Conservation (phyloP, 2,888 invertebrate genomes). For the Euspilapteryx auroguttella region DNA sequence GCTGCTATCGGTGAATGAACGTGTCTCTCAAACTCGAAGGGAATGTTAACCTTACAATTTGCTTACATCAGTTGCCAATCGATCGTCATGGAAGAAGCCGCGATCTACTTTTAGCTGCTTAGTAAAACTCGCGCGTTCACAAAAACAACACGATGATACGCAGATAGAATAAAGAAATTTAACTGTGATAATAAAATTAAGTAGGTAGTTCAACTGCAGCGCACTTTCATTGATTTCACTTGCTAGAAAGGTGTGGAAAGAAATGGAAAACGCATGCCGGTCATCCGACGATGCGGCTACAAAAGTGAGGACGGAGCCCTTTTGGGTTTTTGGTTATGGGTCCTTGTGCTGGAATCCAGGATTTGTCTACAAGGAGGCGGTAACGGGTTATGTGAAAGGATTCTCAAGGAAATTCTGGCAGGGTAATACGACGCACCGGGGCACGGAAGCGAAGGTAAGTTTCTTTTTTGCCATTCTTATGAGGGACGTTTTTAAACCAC, state of each 20-base stretch:
- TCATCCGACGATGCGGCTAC: conserved; percentile 12
- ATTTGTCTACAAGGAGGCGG: conserved; percentile 78
- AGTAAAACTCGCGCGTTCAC: conserved; percentile 18
- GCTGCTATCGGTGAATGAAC: no score
- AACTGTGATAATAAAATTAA: conserved; percentile 18
- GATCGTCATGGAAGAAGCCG: conserved; percentile 20
- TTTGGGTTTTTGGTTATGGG: conserved; percentile 96
- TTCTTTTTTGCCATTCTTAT: no score
- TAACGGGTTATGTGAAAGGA: conserved; percentile 82
- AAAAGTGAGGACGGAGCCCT: conserved; percentile 34
- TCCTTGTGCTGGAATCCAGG: conserved; percentile 95
- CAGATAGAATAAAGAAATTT: conserved; percentile 19
- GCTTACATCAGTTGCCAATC: conserved; percentile 19
- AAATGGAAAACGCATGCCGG: not conserved
- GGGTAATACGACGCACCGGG: conserved; percentile 81
- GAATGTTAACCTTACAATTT: no score
- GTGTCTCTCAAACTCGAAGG: no score
- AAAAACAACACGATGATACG: conserved; percentile 32
- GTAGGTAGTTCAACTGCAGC: conserved; percentile 10
- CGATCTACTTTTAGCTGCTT: conserved; percentile 16
- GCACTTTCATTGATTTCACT: conserved; percentile 20
- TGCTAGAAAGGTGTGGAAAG: not conserved
- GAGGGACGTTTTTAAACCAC: no score
- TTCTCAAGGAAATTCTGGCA: conserved; percentile 91
- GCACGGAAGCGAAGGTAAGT: conserved; percentile 70